Evolutionary conservation across 2,113 vertebrate species (phyloP), one percentile per base, ranked within the genome.

Genomic region (Peromyscus polionotus): DNA sequence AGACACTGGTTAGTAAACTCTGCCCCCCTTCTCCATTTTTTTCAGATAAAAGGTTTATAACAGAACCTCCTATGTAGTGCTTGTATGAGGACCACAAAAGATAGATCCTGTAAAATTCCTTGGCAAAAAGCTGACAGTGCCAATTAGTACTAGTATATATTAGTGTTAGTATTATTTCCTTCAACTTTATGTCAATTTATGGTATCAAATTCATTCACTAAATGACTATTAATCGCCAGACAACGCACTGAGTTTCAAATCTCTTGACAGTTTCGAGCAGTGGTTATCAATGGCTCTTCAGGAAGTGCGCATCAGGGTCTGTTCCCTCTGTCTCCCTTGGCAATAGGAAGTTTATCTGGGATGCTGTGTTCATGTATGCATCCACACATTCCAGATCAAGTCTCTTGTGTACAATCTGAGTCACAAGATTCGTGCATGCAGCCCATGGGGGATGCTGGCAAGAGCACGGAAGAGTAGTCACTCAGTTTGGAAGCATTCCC

Each of bases 181-280:
- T 95, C 24, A 92, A 48, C 22, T 73, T 33, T 45, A 6, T 75
- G 61, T 85, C 33, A 95, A 39, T 51, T 77, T 67, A 77, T 89
- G 19, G 14, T n/a, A 83, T 19, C 72, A 90, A 87, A 59, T 81
- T n/a, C 20, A n/a, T 45, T 90, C 84, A 28, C 26, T 48, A 45
- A 90, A 90, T 84, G 28, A 84, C 57, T 67, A 16, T 79, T 85
- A 83, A 24, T 45, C 67, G 13, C 19, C 33, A 19, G 24, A 28
- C 81, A 81, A 28, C 54, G 24, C 31, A 80, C 3, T 68, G 36
- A 81, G 86, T 95, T 95, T 95, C n/a, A 79, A 77, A 93, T 91
- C 4, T 73, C 17, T 94, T 84, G 42, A 80, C 19, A 91, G 36
- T 88, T 91, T 85, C 16, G 36, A 75, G 24, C 14, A 80, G 12